These are phyloP conservation scores for Cephalotes varians DNA, from an alignment of 2,888 invertebrate species.

Conservation along the genomic window DNA sequence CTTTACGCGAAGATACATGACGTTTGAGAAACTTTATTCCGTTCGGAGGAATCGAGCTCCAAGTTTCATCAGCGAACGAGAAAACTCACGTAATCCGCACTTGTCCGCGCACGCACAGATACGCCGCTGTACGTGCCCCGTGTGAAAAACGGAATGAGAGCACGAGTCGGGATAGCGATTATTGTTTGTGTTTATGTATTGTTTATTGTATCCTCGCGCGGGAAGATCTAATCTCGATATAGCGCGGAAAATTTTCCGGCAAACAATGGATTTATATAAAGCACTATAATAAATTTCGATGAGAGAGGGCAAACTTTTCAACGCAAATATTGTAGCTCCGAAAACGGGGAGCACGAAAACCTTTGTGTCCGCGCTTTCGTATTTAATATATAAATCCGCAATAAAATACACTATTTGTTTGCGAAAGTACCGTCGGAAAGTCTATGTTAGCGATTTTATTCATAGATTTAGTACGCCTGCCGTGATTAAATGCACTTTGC, in stretches of 20 bases:
- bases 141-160: not conserved
- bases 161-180: not conserved
- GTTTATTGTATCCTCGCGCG: not conserved
- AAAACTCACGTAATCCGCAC: slow-evolving; percentile 3
- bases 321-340: slow-evolving; percentile 14
- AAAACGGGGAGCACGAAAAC: not conserved
- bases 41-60: not conserved
- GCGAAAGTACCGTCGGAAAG: not conserved
- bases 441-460: not conserved
- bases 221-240: slow-evolving; percentile 1
- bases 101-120: not conserved
- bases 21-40: slow-evolving; percentile 32
- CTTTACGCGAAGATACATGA: slow-evolving; percentile 36
- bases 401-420: not conserved
- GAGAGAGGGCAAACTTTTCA: slow-evolving; percentile 10
- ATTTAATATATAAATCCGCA: slow-evolving; percentile 21
- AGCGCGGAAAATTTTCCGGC: not conserved
- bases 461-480: not conserved
- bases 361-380: slow-evolving; percentile 2
- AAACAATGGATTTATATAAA: slow-evolving; percentile 32
- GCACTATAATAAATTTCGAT: not conserved
- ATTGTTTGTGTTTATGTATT: slow-evolving; percentile 23
- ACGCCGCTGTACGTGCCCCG: not conserved
- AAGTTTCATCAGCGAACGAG: not conserved
- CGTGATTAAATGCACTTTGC: not conserved